Evolutionary conservation across 1,140 invertebrate species (phyloP).

Genomic region (Zaprionus ghesquierei): DNA sequence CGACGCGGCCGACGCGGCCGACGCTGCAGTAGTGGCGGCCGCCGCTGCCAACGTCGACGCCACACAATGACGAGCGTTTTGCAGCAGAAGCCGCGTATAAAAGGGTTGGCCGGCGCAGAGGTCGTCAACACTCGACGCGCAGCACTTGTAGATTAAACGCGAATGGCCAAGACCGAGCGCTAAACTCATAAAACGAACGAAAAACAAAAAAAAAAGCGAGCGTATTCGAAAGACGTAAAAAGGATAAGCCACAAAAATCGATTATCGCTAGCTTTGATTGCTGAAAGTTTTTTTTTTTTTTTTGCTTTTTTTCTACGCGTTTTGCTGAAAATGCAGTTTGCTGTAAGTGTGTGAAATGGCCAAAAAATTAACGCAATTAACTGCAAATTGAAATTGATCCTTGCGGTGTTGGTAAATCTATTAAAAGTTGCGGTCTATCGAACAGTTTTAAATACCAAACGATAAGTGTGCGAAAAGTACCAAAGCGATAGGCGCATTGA

Average conservation of each 20-base stretch:
- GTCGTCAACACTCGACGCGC: slow-evolving; percentile 67
- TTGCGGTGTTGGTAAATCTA: background rate
- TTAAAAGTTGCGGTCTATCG: background rate
- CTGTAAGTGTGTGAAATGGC: slow-evolving; percentile 44
- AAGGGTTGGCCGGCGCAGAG: slow-evolving; percentile 68
- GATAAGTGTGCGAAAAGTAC: background rate
- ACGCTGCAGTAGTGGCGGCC: background rate
- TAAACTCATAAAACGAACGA: background rate
- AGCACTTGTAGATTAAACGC: slow-evolving; percentile 41
- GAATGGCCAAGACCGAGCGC: background rate
- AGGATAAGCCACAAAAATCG: slow-evolving; percentile 10
- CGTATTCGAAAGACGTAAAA: background rate
- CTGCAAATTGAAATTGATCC: background rate
- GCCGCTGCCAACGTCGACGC: slow-evolving; percentile 6
- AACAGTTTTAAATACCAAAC: background rate
- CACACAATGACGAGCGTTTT: slow-evolving; percentile 42
- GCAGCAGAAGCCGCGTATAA: slow-evolving; percentile 61
- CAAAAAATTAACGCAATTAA: background rate
- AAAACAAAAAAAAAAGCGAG: background rate
- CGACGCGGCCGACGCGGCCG: background rate
- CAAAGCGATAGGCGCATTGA: background rate
- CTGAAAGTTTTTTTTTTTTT: slow-evolving; percentile 4
- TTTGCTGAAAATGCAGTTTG: slow-evolving; percentile 26
- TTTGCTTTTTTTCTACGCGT: slow-evolving; percentile 25
- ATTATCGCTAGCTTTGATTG: slow-evolving; percentile 9